Percentiles rank a stretch among this genome's conserved stretches.
Evolutionary conservation across 1,140 invertebrate genomes (phyloP).

Genomic region (Gryllus bimaculatus): DNA sequence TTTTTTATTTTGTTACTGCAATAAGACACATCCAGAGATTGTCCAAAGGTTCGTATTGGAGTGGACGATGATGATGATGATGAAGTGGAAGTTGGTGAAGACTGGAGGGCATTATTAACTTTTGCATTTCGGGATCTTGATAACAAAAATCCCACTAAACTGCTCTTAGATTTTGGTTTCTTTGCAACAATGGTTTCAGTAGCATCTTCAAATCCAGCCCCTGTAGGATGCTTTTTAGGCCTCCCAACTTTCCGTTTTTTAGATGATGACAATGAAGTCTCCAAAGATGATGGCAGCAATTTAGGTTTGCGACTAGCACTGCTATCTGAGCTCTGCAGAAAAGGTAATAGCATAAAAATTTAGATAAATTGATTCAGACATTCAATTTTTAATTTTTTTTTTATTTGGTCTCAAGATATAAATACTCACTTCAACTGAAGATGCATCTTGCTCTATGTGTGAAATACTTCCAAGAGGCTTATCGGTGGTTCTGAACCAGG

Average conservation of each 20-base stretch:
- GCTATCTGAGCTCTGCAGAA: neutral
- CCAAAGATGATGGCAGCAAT: constrained; percentile 1
- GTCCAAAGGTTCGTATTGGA: neutral
- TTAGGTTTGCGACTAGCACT: neutral
- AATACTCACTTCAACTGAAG: neutral
- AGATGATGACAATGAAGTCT: constrained; percentile 40
- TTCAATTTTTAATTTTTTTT: neutral
- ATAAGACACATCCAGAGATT: constrained; percentile 3
- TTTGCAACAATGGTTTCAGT: constrained; percentile 74
- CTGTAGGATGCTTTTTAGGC: constrained; percentile 60
- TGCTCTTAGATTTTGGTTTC: constrained; percentile 42
- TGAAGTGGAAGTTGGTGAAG: neutral
- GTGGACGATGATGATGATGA: neutral
- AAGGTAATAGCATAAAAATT: neutral
- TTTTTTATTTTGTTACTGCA: neutral
- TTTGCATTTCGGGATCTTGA: constrained; percentile 26
- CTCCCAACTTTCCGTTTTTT: constrained; percentile 76
- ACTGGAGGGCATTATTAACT: neutral
- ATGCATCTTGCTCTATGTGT: neutral
- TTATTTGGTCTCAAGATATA: neutral
- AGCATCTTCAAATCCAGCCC: constrained; percentile 41
- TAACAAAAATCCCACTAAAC: constrained; percentile 51
- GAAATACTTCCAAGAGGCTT: neutral
- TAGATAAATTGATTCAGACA: neutral
- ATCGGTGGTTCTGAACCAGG: neutral